Percentiles rank a stretch among this genome's conserved stretches.
Evolutionary conservation across 2,797 vertebrate species (phyloP).

Genomic region (Xenopus petersii): DNA sequence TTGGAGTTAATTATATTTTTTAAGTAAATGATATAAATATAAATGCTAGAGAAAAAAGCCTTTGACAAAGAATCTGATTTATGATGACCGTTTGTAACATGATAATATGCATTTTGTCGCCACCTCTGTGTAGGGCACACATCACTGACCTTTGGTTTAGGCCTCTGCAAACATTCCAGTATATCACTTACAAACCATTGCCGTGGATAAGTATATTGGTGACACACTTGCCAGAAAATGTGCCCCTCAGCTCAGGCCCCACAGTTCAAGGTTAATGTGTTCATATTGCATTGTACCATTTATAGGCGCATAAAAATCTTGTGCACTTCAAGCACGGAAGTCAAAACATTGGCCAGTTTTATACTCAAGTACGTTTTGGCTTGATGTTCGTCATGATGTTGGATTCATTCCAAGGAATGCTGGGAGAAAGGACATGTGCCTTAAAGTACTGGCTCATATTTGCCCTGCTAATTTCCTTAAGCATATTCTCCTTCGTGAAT

Average conservation of each 20-base stretch:
- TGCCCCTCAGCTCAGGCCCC: slow-evolving; percentile 13
- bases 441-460: slow-evolving; percentile 7
- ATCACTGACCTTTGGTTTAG: slow-evolving; percentile 47
- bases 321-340: slow-evolving; percentile 33
- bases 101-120: slow-evolving; percentile 26
- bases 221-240: slow-evolving; percentile 44
- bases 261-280: slow-evolving; percentile 46
- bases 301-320: slow-evolving; percentile 41
- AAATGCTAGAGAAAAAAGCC: too few relatives aligned
- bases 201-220: slow-evolving; percentile 31
- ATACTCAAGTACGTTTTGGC: slow-evolving; percentile 15
- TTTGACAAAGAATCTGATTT: slow-evolving; percentile 14
- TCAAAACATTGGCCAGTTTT: slow-evolving; percentile 30
- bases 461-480: slow-evolving; percentile 3
- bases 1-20: too few relatives aligned
- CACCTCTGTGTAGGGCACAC: slow-evolving; percentile 36
- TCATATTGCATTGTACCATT: slow-evolving; percentile 42
- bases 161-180: slow-evolving; percentile 41
- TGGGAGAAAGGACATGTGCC: slow-evolving; percentile 10
- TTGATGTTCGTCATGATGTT: slow-evolving; percentile 17
- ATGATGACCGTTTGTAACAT: slow-evolving; percentile 33
- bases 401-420: slow-evolving; percentile 24
- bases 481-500: slow-evolving; percentile 9
- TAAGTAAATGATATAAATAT: too few relatives aligned
- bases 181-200: slow-evolving; percentile 37